Percentiles rank a stretch among this genome's conserved stretches.
Evolutionary conservation across 1,140 invertebrate species (phyloP).

Genomic region (Subanguina moxae): DNA sequence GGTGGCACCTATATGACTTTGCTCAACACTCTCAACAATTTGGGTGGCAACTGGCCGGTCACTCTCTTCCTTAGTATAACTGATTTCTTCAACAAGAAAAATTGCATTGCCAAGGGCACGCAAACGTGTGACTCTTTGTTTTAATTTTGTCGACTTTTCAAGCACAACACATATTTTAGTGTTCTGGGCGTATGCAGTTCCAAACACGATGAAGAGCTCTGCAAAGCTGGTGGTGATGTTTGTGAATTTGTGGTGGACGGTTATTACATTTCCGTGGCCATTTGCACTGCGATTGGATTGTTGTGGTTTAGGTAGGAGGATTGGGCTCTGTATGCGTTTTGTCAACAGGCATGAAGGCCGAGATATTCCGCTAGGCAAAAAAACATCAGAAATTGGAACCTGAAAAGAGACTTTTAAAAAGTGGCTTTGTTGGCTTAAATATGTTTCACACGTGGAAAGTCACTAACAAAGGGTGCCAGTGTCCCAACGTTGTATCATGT

Average conservation of each 20-base stretch:
- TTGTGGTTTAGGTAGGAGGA: slow-evolving; percentile 32
- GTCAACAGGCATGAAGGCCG: no score
- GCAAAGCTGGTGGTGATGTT: slow-evolving; percentile 42
- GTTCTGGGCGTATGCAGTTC: slow-evolving; percentile 47
- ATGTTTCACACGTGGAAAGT: no score
- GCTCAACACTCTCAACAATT: slow-evolving; percentile 88
- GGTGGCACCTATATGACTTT: slow-evolving; percentile 99
- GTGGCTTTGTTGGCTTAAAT: no score
- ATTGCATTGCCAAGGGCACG: slow-evolving; percentile 52
- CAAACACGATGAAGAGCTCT: slow-evolving; percentile 49
- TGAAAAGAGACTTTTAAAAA: no score
- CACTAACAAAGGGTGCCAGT: no score
- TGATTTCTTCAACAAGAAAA: slow-evolving; percentile 64
- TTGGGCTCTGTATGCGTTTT: no score
- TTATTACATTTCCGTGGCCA: slow-evolving; percentile 48
- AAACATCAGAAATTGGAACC: no score
- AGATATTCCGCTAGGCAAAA: no score
- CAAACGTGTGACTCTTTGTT: slow-evolving; percentile 23
- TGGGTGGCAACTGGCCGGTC: slow-evolving; percentile 93
- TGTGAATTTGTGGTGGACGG: slow-evolving; percentile 47
- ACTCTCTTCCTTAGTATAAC: slow-evolving; percentile 87
- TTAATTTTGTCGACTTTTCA: no score
- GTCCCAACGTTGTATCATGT: no score
- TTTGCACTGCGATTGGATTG: slow-evolving; percentile 44
- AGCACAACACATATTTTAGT: slow-evolving; percentile 48